A percentile compares a stretch with the other conserved stretches of the same genome.
Conservation (phyloP, 2,888 invertebrate genomes). For the Cosmorhoe ocellata region DNA sequence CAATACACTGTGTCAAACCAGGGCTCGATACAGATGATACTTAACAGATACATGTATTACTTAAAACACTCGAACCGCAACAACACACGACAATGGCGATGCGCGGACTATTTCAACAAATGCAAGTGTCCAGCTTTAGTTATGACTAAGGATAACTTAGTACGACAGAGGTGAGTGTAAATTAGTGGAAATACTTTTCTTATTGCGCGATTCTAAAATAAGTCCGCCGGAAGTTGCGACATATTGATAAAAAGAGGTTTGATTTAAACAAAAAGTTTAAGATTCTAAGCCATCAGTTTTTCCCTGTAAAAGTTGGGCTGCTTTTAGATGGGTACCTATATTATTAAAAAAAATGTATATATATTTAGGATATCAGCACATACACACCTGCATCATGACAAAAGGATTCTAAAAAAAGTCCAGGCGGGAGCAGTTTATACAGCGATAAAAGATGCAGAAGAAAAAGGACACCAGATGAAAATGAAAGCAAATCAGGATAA, state of each 20-base stretch:
- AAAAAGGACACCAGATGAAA: conserved; percentile 38
- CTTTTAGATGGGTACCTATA: too few relatives aligned
- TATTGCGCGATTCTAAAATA: too few relatives aligned
- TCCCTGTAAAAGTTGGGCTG: too few relatives aligned
- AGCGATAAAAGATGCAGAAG: conserved; percentile 59
- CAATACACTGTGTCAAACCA: conserved; percentile 76
- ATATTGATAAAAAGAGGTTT: too few relatives aligned
- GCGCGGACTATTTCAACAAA: conserved; percentile 64
- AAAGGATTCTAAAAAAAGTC: conserved; percentile 64
- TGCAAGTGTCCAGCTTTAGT: conserved; percentile 67
- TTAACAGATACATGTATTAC: conserved; percentile 72
- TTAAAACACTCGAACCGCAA: conserved; percentile 63
- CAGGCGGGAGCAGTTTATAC: conserved; percentile 54
- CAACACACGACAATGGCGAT: conserved; percentile 67
- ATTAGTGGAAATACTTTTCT: too few relatives aligned
- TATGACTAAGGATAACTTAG: conserved; percentile 61
- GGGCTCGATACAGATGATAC: conserved; percentile 71
- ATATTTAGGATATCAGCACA: conserved; percentile 45
- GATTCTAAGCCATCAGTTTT: too few relatives aligned
- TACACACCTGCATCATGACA: conserved; percentile 66
- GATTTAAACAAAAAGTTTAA: too few relatives aligned
- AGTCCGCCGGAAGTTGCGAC: too few relatives aligned
- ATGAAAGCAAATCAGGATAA: conserved; percentile 25
- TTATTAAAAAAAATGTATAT: neutral
- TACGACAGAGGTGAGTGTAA: conserved; percentile 54